A percentile compares a stretch with the other conserved stretches of the same genome.
These are phyloP conservation scores for Suncus etruscus DNA, from an alignment of 2,113 vertebrate genomes.

Conservation along the genomic window DNA sequence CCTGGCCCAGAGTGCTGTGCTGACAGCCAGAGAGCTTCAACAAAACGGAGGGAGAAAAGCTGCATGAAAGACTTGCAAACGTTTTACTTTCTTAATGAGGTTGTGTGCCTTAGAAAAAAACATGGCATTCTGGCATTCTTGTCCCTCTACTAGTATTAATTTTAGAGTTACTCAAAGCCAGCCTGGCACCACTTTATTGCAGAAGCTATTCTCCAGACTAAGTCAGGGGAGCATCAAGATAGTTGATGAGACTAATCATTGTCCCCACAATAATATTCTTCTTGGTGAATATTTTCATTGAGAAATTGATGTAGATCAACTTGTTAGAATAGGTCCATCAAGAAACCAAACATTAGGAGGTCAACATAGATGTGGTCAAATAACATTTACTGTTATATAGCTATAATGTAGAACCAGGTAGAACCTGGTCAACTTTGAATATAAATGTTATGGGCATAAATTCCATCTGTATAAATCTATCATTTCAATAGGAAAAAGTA, in stretches of 20 bases:
- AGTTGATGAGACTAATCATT: neutral
- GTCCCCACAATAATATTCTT: neutral
- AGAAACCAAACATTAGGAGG: neutral
- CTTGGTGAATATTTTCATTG: neutral
- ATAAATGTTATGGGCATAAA: neutral
- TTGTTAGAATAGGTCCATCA: neutral
- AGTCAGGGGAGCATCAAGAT: neutral
- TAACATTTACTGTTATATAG: neutral
- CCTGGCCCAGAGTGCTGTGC: constrained; percentile 69
- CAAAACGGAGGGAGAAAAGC: constrained; percentile 68
- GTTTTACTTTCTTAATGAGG: constrained; percentile 80
- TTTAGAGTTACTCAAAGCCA: constrained; percentile 17
- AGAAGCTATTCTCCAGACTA: neutral
- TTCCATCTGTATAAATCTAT: neutral
- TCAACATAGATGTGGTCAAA: neutral
- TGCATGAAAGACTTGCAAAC: constrained; percentile 54
- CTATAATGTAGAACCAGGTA: neutral
- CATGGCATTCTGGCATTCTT: neutral
- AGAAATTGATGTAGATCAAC: neutral
- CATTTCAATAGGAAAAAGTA: neutral
- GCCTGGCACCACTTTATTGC: neutral
- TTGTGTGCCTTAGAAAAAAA: constrained; percentile 58
- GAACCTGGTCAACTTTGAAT: neutral
- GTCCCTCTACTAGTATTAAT: neutral
- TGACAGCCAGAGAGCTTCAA: constrained; percentile 78